Evolutionary conservation across 2,888 invertebrate species (phyloP).

Genomic region (Acronicta aceris): DNA sequence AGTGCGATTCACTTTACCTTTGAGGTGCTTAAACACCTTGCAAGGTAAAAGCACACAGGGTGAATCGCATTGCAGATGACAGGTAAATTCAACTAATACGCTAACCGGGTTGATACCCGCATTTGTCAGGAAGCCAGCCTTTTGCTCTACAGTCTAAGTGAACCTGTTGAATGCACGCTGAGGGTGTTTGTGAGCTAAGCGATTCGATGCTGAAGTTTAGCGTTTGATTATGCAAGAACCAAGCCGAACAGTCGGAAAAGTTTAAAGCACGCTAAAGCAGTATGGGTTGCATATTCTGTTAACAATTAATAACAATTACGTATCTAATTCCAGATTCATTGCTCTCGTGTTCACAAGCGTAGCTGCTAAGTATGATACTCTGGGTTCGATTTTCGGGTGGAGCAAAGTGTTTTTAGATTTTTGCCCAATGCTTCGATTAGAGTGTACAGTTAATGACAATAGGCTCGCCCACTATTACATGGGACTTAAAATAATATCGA

Average conservation of each 20-base stretch:
- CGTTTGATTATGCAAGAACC: neutral
- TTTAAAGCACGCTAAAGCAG: no score
- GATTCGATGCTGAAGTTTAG: constrained; percentile 5
- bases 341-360: no score
- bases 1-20: neutral
- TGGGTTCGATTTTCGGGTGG: no score
- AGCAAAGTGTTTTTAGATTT: no score
- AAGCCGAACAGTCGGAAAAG: neutral
- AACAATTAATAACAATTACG: no score
- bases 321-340: no score
- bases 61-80: constrained; percentile 11
- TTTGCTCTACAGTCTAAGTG: constrained; percentile 20
- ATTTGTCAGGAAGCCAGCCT: constrained; percentile 21
- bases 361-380: no score
- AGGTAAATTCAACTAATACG: constrained; percentile 26
- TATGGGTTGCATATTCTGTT: no score
- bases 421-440: no score
- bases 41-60: constrained; percentile 8
- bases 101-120: constrained; percentile 1
- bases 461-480: no score
- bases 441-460: no score
- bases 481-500: no score
- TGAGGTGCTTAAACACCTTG: neutral
- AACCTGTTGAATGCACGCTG: constrained; percentile 36
- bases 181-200: neutral